phyloP scores from a whole-genome alignment of 2,888 invertebrate genomes.

The Pyrocoelia pectoralis region DNA sequence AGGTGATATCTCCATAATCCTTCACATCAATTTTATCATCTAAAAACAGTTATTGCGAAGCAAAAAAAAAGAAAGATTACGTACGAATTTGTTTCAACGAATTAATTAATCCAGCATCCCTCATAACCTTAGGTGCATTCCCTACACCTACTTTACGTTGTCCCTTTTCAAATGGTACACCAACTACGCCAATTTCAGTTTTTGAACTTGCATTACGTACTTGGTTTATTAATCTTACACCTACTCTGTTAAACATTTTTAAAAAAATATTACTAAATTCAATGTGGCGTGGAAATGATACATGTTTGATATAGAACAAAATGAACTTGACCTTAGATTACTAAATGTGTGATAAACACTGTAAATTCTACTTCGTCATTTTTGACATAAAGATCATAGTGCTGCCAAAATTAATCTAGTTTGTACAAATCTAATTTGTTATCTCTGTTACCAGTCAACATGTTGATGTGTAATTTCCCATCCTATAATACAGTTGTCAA shows the following conservation, averaged over 20 bases:
- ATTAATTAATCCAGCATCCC: slow-evolving; percentile 70
- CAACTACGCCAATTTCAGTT: slow-evolving; percentile 73
- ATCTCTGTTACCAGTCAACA: too few relatives aligned
- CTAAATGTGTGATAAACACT: too few relatives aligned
- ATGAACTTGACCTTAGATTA: too few relatives aligned
- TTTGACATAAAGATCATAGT: too few relatives aligned
- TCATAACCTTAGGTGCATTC: slow-evolving; percentile 72
- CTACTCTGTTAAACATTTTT: slow-evolving; percentile 19
- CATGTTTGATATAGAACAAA: too few relatives aligned
- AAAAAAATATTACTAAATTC: too few relatives aligned
- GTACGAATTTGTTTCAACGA: slow-evolving; percentile 70
- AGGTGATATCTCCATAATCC: slow-evolving; percentile 76
- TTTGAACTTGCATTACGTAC: slow-evolving; percentile 11
- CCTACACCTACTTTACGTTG: slow-evolving; percentile 78
- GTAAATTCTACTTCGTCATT: too few relatives aligned
- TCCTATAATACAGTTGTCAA: too few relatives aligned
- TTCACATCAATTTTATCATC: slow-evolving; percentile 53
- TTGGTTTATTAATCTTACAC: slow-evolving; percentile 11
- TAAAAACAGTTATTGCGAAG: slow-evolving; percentile 33
- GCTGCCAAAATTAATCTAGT: too few relatives aligned
- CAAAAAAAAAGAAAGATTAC: slow-evolving; percentile 26
- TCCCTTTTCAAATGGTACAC: slow-evolving; percentile 83
- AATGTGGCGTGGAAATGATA: too few relatives aligned
- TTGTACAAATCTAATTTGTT: too few relatives aligned
- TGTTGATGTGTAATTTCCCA: too few relatives aligned